Base-by-base conservation (phyloP, 2,888 invertebrate genomes). In the Chalcis sispes region DNA sequence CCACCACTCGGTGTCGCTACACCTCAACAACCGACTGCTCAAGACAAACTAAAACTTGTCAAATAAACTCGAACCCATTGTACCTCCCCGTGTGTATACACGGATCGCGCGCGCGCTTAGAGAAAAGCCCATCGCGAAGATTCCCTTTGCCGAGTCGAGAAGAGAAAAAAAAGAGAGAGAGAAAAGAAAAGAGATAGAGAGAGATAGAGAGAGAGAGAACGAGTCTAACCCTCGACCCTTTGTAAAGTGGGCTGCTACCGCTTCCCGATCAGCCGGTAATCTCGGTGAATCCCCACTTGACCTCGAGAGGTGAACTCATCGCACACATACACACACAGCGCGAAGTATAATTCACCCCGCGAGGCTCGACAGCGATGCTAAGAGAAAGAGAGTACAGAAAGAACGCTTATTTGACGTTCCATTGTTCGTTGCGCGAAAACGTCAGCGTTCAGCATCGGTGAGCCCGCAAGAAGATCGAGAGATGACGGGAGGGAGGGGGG, bases 271-370 rank as follows among this genome's bases (percentile, higher is more conserved):
- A 50, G 67, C 56, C 69, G 69, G 46, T 75, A 70, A 75, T 73
- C 73, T 42, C 46, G 15, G 10, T 58, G 73, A 52, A 73, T 62
- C 69, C 75, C 75, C 75, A 75, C 75, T 75, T 75, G 75, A 75
- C 69, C 69, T 64, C 69, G 75, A 62, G 67, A 62, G 72, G 46
- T 18, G 66, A 58, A 42, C n/a, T 50, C 27, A 3, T 1, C 27
- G 46, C n/a, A 18, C n/a, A 61, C 40, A 42, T 36, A 10, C 46
- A 46, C 10, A 4, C 10, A 36, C 4, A 36, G 48, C 29, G 46
- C 50, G 27, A 36, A 42, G 62, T 27, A 50, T 18, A 20, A 5
- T 10, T 27, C 25, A 20, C n/a, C n/a, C n/a, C n/a, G n/a, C n/a
- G n/a, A n/a, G n/a, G n/a, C n/a, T n/a, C n/a, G 54, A 10, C n/a